These are phyloP conservation scores for Neofelis nebulosa DNA, from an alignment of 2,113 vertebrate species.

Conservation along the genomic window DNA sequence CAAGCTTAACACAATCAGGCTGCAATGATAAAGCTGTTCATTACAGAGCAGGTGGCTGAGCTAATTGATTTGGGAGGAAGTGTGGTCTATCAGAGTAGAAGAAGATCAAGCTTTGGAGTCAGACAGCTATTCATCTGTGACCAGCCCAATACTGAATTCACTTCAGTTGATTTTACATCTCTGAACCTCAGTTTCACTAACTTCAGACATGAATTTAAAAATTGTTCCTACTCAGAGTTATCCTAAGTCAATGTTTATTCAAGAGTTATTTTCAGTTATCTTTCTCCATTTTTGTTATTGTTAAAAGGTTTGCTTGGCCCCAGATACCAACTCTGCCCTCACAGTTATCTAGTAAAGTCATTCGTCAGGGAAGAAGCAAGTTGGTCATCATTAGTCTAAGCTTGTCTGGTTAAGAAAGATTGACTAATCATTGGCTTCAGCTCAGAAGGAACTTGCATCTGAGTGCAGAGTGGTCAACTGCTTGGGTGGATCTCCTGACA, in stretches of 20 bases:
- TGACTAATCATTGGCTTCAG: background rate
- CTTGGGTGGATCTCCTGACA: background rate
- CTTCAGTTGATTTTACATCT: background rate
- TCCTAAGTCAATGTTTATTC: background rate
- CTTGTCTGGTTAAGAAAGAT: background rate
- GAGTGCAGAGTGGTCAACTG: background rate
- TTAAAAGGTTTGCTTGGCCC: background rate
- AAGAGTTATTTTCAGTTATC: background rate
- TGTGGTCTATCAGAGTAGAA: background rate
- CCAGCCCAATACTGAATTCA: background rate
- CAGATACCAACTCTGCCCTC: background rate
- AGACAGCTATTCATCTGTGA: background rate
- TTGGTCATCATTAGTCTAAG: background rate
- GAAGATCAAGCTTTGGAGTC: background rate
- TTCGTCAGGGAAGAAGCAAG: background rate
- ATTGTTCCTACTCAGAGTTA: background rate
- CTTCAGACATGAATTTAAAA: background rate
- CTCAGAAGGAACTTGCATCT: background rate
- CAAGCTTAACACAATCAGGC: background rate
- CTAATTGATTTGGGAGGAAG: conserved; percentile 57
- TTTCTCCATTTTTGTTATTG: background rate
- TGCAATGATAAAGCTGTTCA: conserved; percentile 35
- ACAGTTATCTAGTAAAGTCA: background rate
- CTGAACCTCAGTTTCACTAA: background rate
- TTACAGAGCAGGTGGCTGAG: conserved; percentile 17